Base-by-base conservation (phyloP, 1,140 invertebrate genomes). In the Drosophila tsacasi region DNA sequence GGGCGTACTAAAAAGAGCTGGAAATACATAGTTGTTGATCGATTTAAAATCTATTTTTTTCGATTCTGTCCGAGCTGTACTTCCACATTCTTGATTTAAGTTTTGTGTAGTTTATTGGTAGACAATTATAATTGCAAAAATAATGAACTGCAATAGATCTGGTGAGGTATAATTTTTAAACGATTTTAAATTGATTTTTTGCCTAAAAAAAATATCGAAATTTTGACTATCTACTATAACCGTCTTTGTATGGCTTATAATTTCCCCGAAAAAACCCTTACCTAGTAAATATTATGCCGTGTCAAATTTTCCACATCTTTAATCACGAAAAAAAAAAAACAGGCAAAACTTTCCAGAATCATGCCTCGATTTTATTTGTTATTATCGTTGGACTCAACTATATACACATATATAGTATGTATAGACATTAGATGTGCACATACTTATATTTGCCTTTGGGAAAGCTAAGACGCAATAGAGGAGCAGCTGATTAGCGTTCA, bases 331-430 rank as follows among this genome's bases (percentile, higher is more conserved):
- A 49, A 46, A 25, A 25, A 35, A 35, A 65, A 23, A 19, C 7
- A 15, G 44, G 17, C 35, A 61, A 80, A 76, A 76, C 71, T 83
- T 83, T 83, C 80, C 80, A 79, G 68, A 83, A 42, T 72, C 42
- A 19, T 40, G 68, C 46, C 27, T 27, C 10, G 57, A 49, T 61
- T 63, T 63, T 39, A 40, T 32, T 79, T 64, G 42, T 58, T 67
- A 66, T 39, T 65, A 68, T 32, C 35, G 32, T 52, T 21, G 21
- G 9, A 27, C 27, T 49, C 6, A 46, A 47, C 7, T 39, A 23
- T 62, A 40, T 62, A 57, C 25, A 35, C 27, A 12, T 12, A 19
- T 19, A 30, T 49, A n/a, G n/a, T n/a, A 25, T 17, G 7, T 40
- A n/a, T 40, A 40, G n/a, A 40, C 19, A 54, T 54, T 10, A 21